Evolutionary conservation across 2,888 invertebrate species (phyloP), one percentile per base, ranked within the genome.

Genomic region (Muscina levida): DNA sequence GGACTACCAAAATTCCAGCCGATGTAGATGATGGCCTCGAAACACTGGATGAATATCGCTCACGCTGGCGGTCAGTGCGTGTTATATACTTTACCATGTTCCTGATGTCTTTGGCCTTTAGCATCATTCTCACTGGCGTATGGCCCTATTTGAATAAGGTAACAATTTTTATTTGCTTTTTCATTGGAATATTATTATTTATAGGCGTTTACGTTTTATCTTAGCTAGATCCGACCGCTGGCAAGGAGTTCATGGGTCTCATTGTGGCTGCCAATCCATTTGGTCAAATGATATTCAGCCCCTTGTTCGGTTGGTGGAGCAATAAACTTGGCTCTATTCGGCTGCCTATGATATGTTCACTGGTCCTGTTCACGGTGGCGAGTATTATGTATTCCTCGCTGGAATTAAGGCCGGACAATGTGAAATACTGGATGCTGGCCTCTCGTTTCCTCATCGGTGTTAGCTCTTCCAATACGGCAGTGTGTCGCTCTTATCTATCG

Each of bases 121-220:
- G 96, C 89, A 95, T 97, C 84, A 94, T 96, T 84, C 92, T 97
- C 56, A 96, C 97, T 0, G 96, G 96, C 73, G 95, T 97, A 59
- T 97, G 96, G 96, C 97, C 97, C 1, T 97, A 95, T 89, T 92
- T 97, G 76, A 94, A 95, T 87, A 95, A 95, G 93, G 97, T 96
- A 91, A 62, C 19, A 24, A 15, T 24, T n/a, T n/a, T n/a, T n/a
- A n/a, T n/a, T n/a, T 26, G 4, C 0, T 11, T 5, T 46, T 1
- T 13, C 11, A 11, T 57, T 11, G 17, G 17, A n/a, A 56, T 53
- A 44, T 15, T 53, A n/a, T n/a, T n/a, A n/a, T n/a, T 62, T 22
- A 44, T n/a, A n/a, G n/a, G n/a, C n/a, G n/a, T n/a, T n/a, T n/a
- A n/a, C n/a, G n/a, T n/a, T n/a, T n/a, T n/a, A n/a, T 59, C 92